Base-by-base conservation (phyloP, 92 coral and sea anemone species). In the Umimayanthus chanpuru region DNA sequence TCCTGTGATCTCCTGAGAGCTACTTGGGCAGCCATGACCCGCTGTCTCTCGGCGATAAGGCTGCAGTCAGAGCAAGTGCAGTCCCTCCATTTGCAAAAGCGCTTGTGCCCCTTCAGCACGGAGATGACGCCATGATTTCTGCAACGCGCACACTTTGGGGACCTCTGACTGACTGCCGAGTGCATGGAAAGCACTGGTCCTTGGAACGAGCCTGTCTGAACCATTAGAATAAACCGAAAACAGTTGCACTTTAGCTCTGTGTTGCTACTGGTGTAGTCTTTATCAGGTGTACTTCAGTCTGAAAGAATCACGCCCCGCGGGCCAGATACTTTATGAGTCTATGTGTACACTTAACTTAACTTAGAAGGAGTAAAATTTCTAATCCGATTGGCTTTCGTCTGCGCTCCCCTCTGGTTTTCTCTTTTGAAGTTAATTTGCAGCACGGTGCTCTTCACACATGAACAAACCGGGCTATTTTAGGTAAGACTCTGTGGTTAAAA, bases 21-120 rank as follows among this genome's bases (percentile, higher is more conserved):
- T 2, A 97, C 99, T 89, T 97, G 99, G 2, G 99, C 99, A 0
- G 99, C 99, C 99, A 97, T 97, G 11, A 97, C 99, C 79, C 99
- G 82, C 70, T 97, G 99, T 81, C 99, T 86, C 73, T 97, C 99
- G 41, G 99, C 99, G 49, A 97, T 97, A 56, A 97, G 94, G 50
- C 93, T 97, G 77, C 99, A 97, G 58, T 97, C 98, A 14, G 98
- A 90, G 49, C 99, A 97, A 20, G 98, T 91, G 56, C 99, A 97
- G 56, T 97, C 98, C n/a, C 98, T 92, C 99, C 99, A 97, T 49
- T 94, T 96, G 88, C 99, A 97, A 88, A 95, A 97, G 39, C 99
- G 94, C 70, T 97, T 97, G 94, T 97, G 99, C 23, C 99, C 99
- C 91, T 97, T 97, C 47, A 97, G 92, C 47, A 96, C 90, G 18